These are phyloP conservation scores for Poecilia picta DNA, from an alignment of 2,797 vertebrate species.

Conservation along the genomic window DNA sequence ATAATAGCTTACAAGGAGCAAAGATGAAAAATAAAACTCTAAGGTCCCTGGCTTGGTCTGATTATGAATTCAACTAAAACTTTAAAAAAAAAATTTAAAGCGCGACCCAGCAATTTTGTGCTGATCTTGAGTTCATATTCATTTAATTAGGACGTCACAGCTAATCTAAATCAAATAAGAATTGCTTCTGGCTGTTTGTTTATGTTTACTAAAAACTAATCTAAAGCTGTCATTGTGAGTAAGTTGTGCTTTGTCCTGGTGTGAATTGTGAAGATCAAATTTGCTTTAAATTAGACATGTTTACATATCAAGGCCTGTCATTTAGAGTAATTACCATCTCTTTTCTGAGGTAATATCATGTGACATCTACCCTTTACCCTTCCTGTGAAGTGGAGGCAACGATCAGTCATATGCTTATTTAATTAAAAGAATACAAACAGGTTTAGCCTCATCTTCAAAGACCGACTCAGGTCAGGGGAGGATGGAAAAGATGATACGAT, in stretches of 20 bases:
- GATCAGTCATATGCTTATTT: constrained; percentile 70
- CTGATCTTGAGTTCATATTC: constrained; percentile 49
- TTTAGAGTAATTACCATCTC: constrained; percentile 71
- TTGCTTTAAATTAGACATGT: constrained; percentile 65
- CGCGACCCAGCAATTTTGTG: constrained; percentile 23
- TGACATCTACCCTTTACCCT: constrained; percentile 64
- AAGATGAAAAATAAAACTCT: neutral
- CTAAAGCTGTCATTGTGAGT: constrained; percentile 47
- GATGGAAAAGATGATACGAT: constrained; percentile 22
- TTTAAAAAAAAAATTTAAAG: constrained; percentile 10
- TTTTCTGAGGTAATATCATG: constrained; percentile 67
- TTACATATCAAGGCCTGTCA: constrained; percentile 69
- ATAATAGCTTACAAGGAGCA: neutral
- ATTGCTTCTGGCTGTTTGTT: constrained; percentile 48
- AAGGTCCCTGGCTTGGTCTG: neutral
- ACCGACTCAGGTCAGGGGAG: constrained; percentile 25
- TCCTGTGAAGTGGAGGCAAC: constrained; percentile 59
- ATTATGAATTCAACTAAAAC: neutral
- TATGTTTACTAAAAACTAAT: constrained; percentile 57
- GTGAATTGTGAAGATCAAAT: constrained; percentile 37
- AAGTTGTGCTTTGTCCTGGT: constrained; percentile 33
- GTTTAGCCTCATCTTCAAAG: constrained; percentile 43
- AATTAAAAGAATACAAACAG: constrained; percentile 71
- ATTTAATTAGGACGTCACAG: constrained; percentile 63
- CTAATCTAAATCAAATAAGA: constrained; percentile 55